Conservation (phyloP, 2,797 vertebrate species). For the Nannoperca australis region DNA sequence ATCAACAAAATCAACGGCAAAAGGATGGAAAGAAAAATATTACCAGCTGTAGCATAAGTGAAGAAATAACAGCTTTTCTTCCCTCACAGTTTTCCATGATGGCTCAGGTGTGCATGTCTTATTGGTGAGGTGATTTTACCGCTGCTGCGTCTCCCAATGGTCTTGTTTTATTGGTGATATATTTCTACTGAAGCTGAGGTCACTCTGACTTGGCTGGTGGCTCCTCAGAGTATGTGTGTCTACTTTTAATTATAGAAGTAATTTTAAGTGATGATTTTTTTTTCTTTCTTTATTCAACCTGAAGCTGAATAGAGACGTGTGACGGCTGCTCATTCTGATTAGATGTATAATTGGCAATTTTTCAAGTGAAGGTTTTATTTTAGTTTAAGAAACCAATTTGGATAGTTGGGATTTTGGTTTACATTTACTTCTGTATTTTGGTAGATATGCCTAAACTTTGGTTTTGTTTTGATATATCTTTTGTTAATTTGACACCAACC, state of each 20-base stretch:
- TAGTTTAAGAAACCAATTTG: background rate
- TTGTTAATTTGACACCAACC: background rate
- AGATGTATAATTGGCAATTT: background rate
- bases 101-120: slow-evolving; percentile 46
- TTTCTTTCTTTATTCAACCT: background rate
- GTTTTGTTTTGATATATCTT: no score
- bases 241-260: slow-evolving; percentile 18
- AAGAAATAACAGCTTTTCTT: slow-evolving; percentile 55
- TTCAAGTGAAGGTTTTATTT: background rate
- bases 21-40: slow-evolving; percentile 48
- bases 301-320: background rate
- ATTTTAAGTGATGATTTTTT: background rate
- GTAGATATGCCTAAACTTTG: background rate
- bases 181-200: slow-evolving; percentile 20
- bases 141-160: slow-evolving; percentile 7
- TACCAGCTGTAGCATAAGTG: slow-evolving; percentile 45
- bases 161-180: slow-evolving; percentile 31
- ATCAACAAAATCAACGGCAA: slow-evolving; percentile 67
- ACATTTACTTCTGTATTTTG: background rate
- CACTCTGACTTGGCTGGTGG: slow-evolving; percentile 1
- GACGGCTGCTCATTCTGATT: background rate
- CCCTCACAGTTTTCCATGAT: slow-evolving; percentile 48
- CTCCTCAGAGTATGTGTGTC: slow-evolving; percentile 11
- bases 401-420: background rate
- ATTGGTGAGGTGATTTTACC: slow-evolving; percentile 52